These are phyloP conservation scores for Drosophila helvetica DNA, from an alignment of 2,888 invertebrate species.

Conservation along the genomic window DNA sequence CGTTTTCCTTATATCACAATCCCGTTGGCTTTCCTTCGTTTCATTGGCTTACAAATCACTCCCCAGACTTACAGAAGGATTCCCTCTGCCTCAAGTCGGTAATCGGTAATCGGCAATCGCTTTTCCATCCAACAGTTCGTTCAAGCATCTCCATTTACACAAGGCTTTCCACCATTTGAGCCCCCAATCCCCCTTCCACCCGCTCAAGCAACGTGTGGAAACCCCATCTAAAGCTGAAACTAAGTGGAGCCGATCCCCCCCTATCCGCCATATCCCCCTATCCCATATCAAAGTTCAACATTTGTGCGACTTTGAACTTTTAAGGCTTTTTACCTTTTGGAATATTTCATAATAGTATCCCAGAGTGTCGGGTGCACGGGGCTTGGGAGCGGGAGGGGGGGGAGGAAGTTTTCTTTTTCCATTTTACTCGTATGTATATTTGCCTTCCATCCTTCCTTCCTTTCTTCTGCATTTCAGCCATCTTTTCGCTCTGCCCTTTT, in stretches of 20 bases:
- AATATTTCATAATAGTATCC: conserved; percentile 24
- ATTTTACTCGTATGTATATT: conserved; percentile 7
- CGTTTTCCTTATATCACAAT: not conserved
- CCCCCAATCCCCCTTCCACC: conserved; percentile 1
- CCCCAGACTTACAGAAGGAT: conserved; percentile 22
- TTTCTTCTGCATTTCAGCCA: conserved; percentile 6
- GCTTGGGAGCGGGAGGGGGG: not conserved
- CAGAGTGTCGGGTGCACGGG: not conserved
- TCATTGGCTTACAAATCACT: not conserved
- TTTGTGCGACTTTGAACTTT: conserved; percentile 37
- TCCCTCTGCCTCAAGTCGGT: conserved; percentile 2
- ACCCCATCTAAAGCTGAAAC: not conserved
- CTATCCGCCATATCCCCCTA: not conserved
- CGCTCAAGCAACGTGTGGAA: not conserved
- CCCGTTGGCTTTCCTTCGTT: not conserved
- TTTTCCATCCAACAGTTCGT: conserved; percentile 15
- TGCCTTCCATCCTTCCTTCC: conserved; percentile 19
- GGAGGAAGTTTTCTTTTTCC: conserved; percentile 17
- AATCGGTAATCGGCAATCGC: conserved; percentile 23
- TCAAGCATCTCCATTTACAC: conserved; percentile 27
- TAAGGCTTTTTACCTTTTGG: conserved; percentile 22
- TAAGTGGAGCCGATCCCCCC: not conserved
- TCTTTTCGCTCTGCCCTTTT: conserved; percentile 2
- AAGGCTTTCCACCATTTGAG: conserved; percentile 24
- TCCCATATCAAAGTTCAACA: conserved; percentile 24